A percentile compares a stretch with the other conserved stretches of the same genome.
Conservation (phyloP, 1,140 invertebrate genomes). For the Drosophila malerkotliana region DNA sequence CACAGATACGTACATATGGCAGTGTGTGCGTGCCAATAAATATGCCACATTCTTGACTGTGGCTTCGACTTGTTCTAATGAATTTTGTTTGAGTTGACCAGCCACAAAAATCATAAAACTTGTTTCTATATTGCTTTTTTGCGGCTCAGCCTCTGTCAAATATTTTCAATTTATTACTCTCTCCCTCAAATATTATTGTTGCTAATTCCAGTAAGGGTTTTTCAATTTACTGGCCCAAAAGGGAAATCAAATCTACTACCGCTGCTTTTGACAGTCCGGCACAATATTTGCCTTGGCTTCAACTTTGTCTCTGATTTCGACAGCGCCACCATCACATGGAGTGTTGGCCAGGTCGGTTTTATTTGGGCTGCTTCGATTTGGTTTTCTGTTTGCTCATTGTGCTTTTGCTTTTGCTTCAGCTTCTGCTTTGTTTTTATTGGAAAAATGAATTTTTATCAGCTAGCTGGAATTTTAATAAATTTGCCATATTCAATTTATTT, state of each 20-base stretch:
- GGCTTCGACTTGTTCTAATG: conserved; percentile 77
- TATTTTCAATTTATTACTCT: conserved; percentile 61
- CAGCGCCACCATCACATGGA: background rate
- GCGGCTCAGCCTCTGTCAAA: conserved; percentile 22
- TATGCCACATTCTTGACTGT: conserved; percentile 71
- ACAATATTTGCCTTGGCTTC: conserved; percentile 24
- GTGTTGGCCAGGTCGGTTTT: background rate
- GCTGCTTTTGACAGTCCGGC: conserved; percentile 39
- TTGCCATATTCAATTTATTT: conserved; percentile 38
- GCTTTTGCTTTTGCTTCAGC: conserved; percentile 3
- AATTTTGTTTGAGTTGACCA: conserved; percentile 62
- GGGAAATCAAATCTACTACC: conserved; percentile 47
- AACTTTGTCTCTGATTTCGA: background rate
- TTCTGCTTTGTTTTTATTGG: conserved; percentile 26
- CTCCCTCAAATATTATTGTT: conserved; percentile 49
- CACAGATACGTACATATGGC: background rate
- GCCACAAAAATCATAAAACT: conserved; percentile 67
- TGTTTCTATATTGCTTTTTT: conserved; percentile 54
- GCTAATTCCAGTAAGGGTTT: conserved; percentile 59
- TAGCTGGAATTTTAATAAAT: conserved; percentile 40
- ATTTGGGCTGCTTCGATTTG: conserved; percentile 19
- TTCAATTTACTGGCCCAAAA: conserved; percentile 46
- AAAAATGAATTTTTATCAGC: conserved; percentile 38
- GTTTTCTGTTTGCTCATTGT: conserved; percentile 18
- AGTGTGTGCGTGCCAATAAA: conserved; percentile 24